Conservation (phyloP, 2,888 invertebrate genomes). For the Sminthurides aquaticus region DNA sequence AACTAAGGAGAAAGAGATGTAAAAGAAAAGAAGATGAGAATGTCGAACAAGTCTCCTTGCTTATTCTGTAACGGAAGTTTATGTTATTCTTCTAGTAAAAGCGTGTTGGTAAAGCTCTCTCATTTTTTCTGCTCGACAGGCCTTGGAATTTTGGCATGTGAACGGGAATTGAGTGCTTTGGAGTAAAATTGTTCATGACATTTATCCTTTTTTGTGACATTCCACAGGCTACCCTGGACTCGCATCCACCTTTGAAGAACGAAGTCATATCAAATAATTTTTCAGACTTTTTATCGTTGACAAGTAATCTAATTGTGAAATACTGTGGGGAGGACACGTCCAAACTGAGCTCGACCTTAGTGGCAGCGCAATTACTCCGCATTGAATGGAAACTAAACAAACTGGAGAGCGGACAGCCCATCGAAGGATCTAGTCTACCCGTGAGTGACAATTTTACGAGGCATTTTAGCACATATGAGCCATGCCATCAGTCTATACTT, state of each 20-base stretch:
- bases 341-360: slow-evolving; percentile 11
- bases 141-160: not conserved
- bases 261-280: slow-evolving; percentile 18
- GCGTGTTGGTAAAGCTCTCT: too few relatives aligned
- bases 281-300: slow-evolving; percentile 21
- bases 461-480: not conserved
- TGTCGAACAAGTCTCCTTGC: too few relatives aligned
- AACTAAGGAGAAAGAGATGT: too few relatives aligned
- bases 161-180: not conserved
- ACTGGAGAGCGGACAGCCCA: slow-evolving; percentile 9
- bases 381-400: slow-evolving; percentile 17
- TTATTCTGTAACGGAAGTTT: too few relatives aligned
- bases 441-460: slow-evolving; percentile 7
- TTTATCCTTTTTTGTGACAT: too few relatives aligned
- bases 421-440: slow-evolving; percentile 3
- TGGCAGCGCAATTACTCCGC: slow-evolving; percentile 8
- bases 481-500: too few relatives aligned
- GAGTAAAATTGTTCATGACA: too few relatives aligned
- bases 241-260: slow-evolving; percentile 8
- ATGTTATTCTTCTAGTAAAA: too few relatives aligned
- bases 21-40: too few relatives aligned
- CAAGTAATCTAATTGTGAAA: slow-evolving; percentile 21
- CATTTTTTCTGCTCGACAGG: too few relatives aligned
- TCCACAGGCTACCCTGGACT: slow-evolving; percentile 6
- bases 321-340: slow-evolving; percentile 20